These are phyloP conservation scores for Neostethus bicornis DNA, from an alignment of 2,797 vertebrate species.

Conservation along the genomic window DNA sequence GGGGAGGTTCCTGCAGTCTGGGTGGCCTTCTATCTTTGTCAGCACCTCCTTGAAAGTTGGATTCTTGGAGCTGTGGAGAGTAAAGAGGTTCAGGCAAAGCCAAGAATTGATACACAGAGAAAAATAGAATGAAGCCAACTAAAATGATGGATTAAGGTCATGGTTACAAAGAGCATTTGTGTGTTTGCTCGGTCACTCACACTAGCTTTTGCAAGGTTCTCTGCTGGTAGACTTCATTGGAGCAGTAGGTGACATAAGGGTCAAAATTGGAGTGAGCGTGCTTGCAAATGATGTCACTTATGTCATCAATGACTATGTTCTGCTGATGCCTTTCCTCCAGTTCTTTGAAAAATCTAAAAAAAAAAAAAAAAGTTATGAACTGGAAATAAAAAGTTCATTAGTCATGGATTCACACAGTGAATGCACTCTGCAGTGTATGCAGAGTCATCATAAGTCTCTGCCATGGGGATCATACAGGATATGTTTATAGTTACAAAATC, in stretches of 20 bases:
- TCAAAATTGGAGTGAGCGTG: slow-evolving; percentile 91
- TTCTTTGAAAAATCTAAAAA: slow-evolving; percentile 91
- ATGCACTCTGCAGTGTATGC: slow-evolving; percentile 15
- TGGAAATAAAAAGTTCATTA: slow-evolving; percentile 25
- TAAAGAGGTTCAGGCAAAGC: not conserved
- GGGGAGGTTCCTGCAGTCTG: slow-evolving; percentile 92
- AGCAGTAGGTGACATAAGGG: slow-evolving; percentile 96
- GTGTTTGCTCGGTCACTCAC: slow-evolving; percentile 78
- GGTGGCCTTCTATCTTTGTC: slow-evolving; percentile 87
- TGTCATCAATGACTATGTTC: slow-evolving; percentile 89
- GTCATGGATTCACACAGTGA: slow-evolving; percentile 12
- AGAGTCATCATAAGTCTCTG: slow-evolving; percentile 8
- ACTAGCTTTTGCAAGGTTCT: slow-evolving; percentile 91
- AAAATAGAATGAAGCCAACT: slow-evolving; percentile 1
- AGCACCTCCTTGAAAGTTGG: slow-evolving; percentile 89
- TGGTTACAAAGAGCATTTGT: slow-evolving; percentile 13
- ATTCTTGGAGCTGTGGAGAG: slow-evolving; percentile 84
- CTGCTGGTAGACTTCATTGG: slow-evolving; percentile 98
- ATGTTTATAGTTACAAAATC: slow-evolving; percentile 43
- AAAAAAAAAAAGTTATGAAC: no score
- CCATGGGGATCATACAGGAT: slow-evolving; percentile 23
- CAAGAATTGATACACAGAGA: not conserved
- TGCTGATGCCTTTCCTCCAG: slow-evolving; percentile 90
- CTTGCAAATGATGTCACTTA: slow-evolving; percentile 91
- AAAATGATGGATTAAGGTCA: slow-evolving; percentile 31